These are phyloP conservation scores for Cydia amplana DNA, from an alignment of 1,140 invertebrate species.

Conservation along the genomic window DNA sequence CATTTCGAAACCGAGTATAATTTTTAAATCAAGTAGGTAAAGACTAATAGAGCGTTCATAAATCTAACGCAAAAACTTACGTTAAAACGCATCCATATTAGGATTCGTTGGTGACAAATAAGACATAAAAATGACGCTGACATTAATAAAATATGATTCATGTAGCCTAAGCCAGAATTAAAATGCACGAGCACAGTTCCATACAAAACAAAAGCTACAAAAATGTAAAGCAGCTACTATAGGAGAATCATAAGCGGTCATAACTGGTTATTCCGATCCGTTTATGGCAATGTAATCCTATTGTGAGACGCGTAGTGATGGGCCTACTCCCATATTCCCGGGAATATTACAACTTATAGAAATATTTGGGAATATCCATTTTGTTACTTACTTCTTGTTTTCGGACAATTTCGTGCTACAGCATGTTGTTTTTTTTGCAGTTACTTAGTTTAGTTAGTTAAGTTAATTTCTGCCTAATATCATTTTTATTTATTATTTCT, in stretches of 20 bases:
- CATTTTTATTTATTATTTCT: too few relatives aligned
- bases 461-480: too few relatives aligned
- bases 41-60: constrained; percentile 4
- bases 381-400: background rate
- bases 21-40: background rate
- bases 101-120: constrained; percentile 7
- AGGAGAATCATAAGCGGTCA: constrained; percentile 71
- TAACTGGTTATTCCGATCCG: constrained; percentile 72
- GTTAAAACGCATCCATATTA: constrained; percentile 19
- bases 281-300: constrained; percentile 76
- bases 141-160: constrained; percentile 32
- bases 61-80: constrained; percentile 17
- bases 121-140: constrained; percentile 9
- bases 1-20: background rate
- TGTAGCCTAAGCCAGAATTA: constrained; percentile 64
- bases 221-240: constrained; percentile 67
- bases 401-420: too few relatives aligned
- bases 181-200: constrained; percentile 73
- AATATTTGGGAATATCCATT: background rate
- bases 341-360: background rate
- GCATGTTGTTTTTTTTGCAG: background rate
- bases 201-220: constrained; percentile 73
- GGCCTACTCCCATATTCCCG: background rate
- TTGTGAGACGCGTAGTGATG: constrained; percentile 56
- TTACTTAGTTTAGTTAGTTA: too few relatives aligned